Percentiles rank a stretch among this genome's conserved stretches.
phyloP scores from a whole-genome alignment of 2,888 invertebrate genomes.

The Aproaerema taeniolella region DNA sequence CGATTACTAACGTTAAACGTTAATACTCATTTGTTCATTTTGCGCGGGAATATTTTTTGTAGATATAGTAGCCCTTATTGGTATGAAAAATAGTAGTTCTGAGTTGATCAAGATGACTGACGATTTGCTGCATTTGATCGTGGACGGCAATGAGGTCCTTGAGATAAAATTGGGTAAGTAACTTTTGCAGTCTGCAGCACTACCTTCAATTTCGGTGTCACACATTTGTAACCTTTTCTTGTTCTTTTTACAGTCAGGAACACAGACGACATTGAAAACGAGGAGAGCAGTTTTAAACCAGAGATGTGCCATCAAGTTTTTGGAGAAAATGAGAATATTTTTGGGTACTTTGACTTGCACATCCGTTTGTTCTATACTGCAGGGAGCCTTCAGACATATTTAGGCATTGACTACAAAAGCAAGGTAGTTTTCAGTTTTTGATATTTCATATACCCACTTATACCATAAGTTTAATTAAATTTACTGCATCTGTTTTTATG shows the following conservation, averaged over 20 bases:
- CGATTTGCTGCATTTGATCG: conserved; percentile 67
- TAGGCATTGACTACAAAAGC: conserved; percentile 85
- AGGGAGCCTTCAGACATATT: conserved; percentile 86
- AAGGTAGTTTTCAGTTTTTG: conserved; percentile 71
- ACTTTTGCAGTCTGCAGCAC: no score
- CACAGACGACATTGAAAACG: conserved; percentile 81
- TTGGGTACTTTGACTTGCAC: conserved; percentile 92
- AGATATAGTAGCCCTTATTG: not conserved
- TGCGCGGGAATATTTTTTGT: conserved; percentile 36
- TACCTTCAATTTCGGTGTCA: no score
- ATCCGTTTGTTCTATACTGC: conserved; percentile 90
- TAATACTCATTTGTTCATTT: conserved; percentile 21
- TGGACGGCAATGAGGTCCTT: conserved; percentile 76
- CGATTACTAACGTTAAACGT: no score
- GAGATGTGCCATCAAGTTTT: conserved; percentile 96
- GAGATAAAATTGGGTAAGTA: conserved; percentile 73
- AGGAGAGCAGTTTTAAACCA: conserved; percentile 82
- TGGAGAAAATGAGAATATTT: conserved; percentile 94
- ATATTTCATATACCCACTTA: not conserved
- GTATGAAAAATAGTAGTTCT: not conserved
- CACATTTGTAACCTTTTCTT: not conserved
- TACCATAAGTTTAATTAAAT: not conserved
- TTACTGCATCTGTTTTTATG: not conserved
- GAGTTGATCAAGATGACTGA: conserved; percentile 54
- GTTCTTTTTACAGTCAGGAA: conserved; percentile 70